These are phyloP conservation scores for Carduelis carduelis DNA, from an alignment of 2,797 vertebrate species.

Conservation along the genomic window DNA sequence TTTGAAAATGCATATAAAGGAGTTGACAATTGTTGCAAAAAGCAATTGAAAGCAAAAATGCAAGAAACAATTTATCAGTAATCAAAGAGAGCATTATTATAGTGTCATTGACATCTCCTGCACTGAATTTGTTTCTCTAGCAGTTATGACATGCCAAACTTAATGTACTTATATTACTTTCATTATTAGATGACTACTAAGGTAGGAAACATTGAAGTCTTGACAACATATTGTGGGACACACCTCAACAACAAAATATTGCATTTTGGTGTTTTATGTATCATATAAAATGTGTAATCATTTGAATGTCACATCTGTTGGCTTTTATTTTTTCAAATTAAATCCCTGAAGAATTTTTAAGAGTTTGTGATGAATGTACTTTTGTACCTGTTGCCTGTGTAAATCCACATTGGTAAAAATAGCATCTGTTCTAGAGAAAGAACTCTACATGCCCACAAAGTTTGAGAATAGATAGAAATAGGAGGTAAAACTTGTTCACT, in stretches of 20 bases:
- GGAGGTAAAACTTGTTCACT: conserved; percentile 25
- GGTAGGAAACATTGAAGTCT: neutral
- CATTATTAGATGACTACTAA: neutral
- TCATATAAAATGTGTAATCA: neutral
- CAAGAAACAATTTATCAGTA: conserved; percentile 4
- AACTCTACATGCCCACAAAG: neutral
- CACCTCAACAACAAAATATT: neutral
- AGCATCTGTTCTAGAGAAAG: neutral
- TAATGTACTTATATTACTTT: conserved; percentile 34
- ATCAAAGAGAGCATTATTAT: conserved; percentile 1
- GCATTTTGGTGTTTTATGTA: neutral
- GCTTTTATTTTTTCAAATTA: neutral
- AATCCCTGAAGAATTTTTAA: neutral
- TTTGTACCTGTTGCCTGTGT: neutral
- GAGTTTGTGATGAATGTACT: neutral
- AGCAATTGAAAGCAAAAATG: neutral
- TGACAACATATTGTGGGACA: neutral
- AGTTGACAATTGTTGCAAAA: neutral
- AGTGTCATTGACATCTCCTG: neutral
- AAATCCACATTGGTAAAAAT: neutral
- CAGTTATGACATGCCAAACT: neutral
- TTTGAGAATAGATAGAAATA: neutral
- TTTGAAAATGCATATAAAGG: neutral
- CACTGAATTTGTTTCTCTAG: neutral
- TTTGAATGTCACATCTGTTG: neutral